Percentiles rank a stretch among this genome's conserved stretches.
phyloP scores from a whole-genome alignment of 2,113 vertebrate species.

The Daboia siamensis region DNA sequence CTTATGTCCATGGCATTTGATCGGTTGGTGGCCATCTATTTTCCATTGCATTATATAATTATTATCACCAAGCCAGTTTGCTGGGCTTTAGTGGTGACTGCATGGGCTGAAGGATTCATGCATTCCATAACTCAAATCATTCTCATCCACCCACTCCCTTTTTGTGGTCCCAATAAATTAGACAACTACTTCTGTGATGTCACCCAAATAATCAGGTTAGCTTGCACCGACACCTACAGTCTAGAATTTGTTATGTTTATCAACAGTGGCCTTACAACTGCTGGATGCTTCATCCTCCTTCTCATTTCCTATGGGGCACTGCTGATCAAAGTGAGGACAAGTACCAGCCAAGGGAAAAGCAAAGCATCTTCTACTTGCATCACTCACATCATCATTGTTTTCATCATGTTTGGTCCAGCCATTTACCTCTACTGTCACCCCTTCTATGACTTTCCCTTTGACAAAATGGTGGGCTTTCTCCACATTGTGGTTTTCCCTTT shows the following conservation, averaged over 20 bases:
- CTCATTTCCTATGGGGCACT: slow-evolving; percentile 44
- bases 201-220: slow-evolving; percentile 45
- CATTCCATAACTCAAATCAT: slow-evolving; percentile 21
- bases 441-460: background rate
- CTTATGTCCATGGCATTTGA: slow-evolving; percentile 52
- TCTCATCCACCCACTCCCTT: slow-evolving; percentile 35
- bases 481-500: slow-evolving; percentile 47
- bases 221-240: slow-evolving; percentile 37
- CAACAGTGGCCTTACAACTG: slow-evolving; percentile 24
- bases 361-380: slow-evolving; percentile 57
- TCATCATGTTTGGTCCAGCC: slow-evolving; percentile 45
- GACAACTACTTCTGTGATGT: slow-evolving; percentile 58
- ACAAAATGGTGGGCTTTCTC: slow-evolving; percentile 49
- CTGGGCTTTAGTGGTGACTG: background rate
- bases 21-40: slow-evolving; percentile 46
- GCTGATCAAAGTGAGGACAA: slow-evolving; percentile 40
- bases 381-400: slow-evolving; percentile 48
- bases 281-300: slow-evolving; percentile 41
- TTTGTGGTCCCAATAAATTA: slow-evolving; percentile 51
- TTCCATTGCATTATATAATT: slow-evolving; percentile 37
- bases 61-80: slow-evolving; percentile 41
- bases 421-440: slow-evolving; percentile 45
- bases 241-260: slow-evolving; percentile 33
- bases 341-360: slow-evolving; percentile 15
- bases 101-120: slow-evolving; percentile 1